These are phyloP conservation scores for Platysteira castanea DNA, from an alignment of 2,113 vertebrate species.

Conservation along the genomic window DNA sequence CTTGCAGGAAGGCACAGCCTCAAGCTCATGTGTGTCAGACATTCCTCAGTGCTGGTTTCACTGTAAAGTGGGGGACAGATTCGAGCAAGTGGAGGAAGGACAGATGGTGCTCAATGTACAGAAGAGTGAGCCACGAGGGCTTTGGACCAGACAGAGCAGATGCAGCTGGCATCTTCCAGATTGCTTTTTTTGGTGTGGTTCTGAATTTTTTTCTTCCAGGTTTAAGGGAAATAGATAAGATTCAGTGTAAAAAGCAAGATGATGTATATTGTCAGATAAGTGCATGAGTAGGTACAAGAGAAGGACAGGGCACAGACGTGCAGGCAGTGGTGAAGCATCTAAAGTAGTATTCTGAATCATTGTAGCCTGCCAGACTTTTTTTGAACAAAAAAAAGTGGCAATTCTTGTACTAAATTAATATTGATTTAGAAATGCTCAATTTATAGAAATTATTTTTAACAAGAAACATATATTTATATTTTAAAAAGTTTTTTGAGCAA, in stretches of 20 bases:
- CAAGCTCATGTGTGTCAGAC: not conserved
- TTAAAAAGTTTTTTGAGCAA: not conserved
- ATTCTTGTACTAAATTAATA: not conserved
- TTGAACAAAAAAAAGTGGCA: not conserved
- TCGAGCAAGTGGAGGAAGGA: not conserved
- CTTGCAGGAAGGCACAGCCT: not conserved
- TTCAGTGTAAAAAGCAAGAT: not conserved
- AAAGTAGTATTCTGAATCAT: not conserved
- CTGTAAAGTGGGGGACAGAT: not conserved
- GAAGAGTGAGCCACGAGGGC: not conserved
- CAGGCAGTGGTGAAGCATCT: not conserved
- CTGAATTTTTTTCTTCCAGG: accelerated
- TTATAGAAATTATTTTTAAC: not conserved
- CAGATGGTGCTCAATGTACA: not conserved
- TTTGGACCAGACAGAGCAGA: not conserved
- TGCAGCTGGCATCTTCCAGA: not conserved
- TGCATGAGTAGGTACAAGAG: not conserved
- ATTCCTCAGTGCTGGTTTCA: not conserved
- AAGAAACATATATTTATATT: not conserved
- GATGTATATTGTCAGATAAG: not conserved
- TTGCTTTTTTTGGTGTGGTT: accelerated
- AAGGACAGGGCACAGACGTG: too few relatives aligned
- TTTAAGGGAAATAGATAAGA: not conserved
- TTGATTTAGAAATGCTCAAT: not conserved
- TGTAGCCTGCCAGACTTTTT: not conserved